Evolutionary conservation across 1,140 invertebrate genomes (phyloP).

Genomic region (Leguminivora glycinivorella): DNA sequence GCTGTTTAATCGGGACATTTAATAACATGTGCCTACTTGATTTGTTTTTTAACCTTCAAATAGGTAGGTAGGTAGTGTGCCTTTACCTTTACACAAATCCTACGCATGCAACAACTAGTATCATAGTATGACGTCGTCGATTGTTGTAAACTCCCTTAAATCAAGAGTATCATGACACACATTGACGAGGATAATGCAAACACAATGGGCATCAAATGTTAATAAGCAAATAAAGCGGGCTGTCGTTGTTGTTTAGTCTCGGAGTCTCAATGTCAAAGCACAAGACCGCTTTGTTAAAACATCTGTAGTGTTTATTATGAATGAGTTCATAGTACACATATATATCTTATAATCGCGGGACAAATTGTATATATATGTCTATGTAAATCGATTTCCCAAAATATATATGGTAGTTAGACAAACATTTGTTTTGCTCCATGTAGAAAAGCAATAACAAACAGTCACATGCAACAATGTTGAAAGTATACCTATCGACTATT

Average conservation of each 20-base stretch:
- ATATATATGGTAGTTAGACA: too few relatives aligned
- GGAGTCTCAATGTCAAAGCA: conserved; percentile 13
- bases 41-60: too few relatives aligned
- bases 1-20: too few relatives aligned
- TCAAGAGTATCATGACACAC: neutral
- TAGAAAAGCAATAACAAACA: neutral
- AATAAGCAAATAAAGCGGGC: neutral
- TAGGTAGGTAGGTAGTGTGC: neutral
- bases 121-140: neutral
- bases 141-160: conserved; percentile 5
- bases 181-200: neutral
- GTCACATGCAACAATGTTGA: neutral
- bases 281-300: neutral
- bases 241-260: conserved; percentile 11
- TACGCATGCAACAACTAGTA: neutral
- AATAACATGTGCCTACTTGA: too few relatives aligned
- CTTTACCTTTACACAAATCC: neutral
- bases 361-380: neutral
- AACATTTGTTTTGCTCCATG: neutral
- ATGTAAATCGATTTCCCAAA: neutral
- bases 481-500: neutral
- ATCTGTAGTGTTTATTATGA: conserved; percentile 3
- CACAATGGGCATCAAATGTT: neutral
- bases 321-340: neutral
- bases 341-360: neutral